phyloP scores from a whole-genome alignment of 1,140 invertebrate genomes.

The Coboldia fuscipes region DNA sequence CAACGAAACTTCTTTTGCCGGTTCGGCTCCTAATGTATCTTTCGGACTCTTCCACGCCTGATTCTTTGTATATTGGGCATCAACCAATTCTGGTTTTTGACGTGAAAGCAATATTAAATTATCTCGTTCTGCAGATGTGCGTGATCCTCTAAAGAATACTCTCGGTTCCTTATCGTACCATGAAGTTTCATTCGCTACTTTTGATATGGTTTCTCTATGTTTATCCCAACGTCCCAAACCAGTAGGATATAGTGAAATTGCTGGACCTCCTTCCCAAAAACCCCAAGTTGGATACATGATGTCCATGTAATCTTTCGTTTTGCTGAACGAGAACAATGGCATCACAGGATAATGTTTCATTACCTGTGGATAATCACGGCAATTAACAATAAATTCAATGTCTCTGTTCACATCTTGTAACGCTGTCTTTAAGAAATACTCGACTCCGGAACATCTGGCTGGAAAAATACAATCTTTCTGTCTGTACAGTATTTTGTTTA shows the following conservation, averaged over 20 bases:
- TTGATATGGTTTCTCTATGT: conserved; percentile 46
- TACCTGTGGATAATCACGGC: conserved; percentile 78
- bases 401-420: conserved; percentile 52
- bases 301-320: conserved; percentile 67
- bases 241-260: conserved; percentile 76
- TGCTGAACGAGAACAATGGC: conserved; percentile 90
- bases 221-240: conserved; percentile 86
- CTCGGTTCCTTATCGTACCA: conserved; percentile 59
- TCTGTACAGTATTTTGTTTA: conserved; percentile 52
- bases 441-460: conserved; percentile 70
- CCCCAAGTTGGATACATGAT: conserved; percentile 95
- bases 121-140: conserved; percentile 80
- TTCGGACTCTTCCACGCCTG: conserved; percentile 90
- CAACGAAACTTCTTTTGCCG: conserved; percentile 70
- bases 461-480: conserved; percentile 79
- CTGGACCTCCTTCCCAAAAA: conserved; percentile 94
- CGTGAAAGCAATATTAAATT: conserved; percentile 71
- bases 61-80: conserved; percentile 93
- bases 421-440: conserved; percentile 66
- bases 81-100: conserved; percentile 51
- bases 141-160: conserved; percentile 83
- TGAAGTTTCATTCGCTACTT: conserved; percentile 38
- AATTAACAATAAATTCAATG: conserved; percentile 76
- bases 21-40: conserved; percentile 65
- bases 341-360: conserved; percentile 21